Evolutionary conservation across 2,113 vertebrate genomes (phyloP).

Genomic region (Panthera leo): DNA sequence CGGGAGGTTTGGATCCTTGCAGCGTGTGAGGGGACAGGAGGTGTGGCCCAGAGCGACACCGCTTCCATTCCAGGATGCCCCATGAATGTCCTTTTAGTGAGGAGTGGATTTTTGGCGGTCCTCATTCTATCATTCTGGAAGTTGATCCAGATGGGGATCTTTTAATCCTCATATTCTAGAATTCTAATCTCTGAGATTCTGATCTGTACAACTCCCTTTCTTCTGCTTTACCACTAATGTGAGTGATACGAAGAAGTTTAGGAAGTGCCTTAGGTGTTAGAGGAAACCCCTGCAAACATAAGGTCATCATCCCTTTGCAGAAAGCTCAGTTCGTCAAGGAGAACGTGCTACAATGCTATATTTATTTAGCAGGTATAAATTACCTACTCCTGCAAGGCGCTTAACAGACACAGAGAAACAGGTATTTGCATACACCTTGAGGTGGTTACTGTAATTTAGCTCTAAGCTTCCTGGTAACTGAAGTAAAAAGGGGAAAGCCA

Average conservation of each 20-base stretch:
- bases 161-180: background rate
- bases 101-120: background rate
- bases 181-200: background rate
- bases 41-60: background rate
- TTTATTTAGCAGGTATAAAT: conserved; percentile 5
- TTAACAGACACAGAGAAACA: background rate
- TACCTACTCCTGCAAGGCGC: background rate
- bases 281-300: background rate
- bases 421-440: background rate
- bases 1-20: background rate
- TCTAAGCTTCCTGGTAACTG: conserved; percentile 37
- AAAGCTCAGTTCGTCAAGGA: background rate
- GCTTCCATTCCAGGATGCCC: background rate
- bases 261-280: background rate
- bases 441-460: conserved; percentile 25
- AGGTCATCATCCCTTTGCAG: background rate
- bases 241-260: background rate
- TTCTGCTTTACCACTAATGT: background rate
- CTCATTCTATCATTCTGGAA: background rate
- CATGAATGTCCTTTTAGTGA: background rate
- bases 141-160: background rate
- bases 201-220: background rate
- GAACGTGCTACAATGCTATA: background rate
- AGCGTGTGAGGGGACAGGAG: background rate
- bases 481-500: background rate